Base-by-base conservation (phyloP, 2,797 vertebrate genomes). In the Caiman crocodilus region DNA sequence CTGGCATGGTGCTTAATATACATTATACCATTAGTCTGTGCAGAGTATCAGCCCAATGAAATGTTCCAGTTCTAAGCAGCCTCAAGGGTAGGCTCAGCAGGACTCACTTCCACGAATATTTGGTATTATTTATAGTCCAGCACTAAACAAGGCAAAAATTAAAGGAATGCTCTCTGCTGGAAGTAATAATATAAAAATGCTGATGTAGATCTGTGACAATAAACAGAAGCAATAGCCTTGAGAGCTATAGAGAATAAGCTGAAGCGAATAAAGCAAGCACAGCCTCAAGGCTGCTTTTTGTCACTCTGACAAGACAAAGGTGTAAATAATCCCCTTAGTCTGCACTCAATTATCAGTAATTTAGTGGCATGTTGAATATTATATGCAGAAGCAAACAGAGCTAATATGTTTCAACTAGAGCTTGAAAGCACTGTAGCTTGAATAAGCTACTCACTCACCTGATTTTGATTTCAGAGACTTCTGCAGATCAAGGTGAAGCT, bases 101-200 rank as follows among this genome's bases (percentile, higher is more conserved):
- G 42, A 2, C 95, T 96, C 25, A 1, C 89, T 87, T 95, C 89
- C 94, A 85, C 1, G 42, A 93, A 89, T 95, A 11, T 75, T 96
- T 97, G 15, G 35, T 25, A 82, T 97, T 92, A 94, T 96, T 97
- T 97, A 95, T 95, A 95, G 92, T 14, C 76, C 32, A 73, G 94
- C 95, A 76, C 80, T 92, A 94, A 97, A 97, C 92, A 91, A 91
- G 91, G 96, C 92, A 96, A 95, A 97, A 97, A 96, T 96, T 94
- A 97, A 94, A 95, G 86, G 23, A 91, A 84, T 94, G 91, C 28
- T 94, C 63, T 88, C 94, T 16, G 5, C 85, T 92, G 90, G 76
- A 94, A 94, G 91, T 94, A 95, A 85, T 77, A 73, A 63, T 55
- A 94, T 79, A 94, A 94, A 97, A 97, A 96, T n/a, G 84, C 90